phyloP scores from a whole-genome alignment of 2,113 vertebrate genomes.

The Piaya cayana region DNA sequence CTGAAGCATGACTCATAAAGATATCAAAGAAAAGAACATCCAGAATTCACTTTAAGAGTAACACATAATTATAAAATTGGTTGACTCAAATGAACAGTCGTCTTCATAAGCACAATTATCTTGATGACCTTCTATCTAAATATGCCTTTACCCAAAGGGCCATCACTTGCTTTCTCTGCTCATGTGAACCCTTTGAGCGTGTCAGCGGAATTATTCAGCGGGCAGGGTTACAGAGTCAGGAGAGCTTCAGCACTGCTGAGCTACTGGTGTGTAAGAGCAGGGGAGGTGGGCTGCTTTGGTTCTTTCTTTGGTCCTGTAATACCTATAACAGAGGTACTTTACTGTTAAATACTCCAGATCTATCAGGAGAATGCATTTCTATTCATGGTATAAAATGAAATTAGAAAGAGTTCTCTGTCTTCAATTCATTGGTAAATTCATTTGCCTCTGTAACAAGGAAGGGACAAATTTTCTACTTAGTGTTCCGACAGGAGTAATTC shows the following conservation, averaged over 20 bases:
- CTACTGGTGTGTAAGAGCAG: neutral
- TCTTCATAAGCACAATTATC: slow-evolving; percentile 47
- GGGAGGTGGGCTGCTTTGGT: neutral
- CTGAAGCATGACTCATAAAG: slow-evolving; percentile 66
- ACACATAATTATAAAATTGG: slow-evolving; percentile 60
- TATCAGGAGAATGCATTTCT: neutral
- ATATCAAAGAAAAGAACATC: slow-evolving; percentile 66
- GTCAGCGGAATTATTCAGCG: neutral
- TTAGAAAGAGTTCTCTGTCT: neutral
- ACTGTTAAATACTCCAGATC: no score
- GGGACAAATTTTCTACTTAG: neutral
- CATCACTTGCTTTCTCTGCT: neutral
- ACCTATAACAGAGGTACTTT: neutral
- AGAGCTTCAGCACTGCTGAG: neutral
- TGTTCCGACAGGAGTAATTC: neutral
- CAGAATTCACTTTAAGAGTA: slow-evolving; percentile 53
- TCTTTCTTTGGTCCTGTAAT: neutral
- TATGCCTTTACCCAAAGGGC: neutral
- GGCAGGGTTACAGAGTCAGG: neutral
- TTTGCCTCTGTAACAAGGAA: neutral
- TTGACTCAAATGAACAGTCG: slow-evolving; percentile 38
- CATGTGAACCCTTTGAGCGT: neutral
- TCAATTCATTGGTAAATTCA: neutral
- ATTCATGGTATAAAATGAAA: neutral
- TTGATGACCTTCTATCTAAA: slow-evolving; percentile 30